These are phyloP conservation scores for Acrocephalus arundinaceus DNA, from an alignment of 2,113 vertebrate genomes.

Conservation along the genomic window DNA sequence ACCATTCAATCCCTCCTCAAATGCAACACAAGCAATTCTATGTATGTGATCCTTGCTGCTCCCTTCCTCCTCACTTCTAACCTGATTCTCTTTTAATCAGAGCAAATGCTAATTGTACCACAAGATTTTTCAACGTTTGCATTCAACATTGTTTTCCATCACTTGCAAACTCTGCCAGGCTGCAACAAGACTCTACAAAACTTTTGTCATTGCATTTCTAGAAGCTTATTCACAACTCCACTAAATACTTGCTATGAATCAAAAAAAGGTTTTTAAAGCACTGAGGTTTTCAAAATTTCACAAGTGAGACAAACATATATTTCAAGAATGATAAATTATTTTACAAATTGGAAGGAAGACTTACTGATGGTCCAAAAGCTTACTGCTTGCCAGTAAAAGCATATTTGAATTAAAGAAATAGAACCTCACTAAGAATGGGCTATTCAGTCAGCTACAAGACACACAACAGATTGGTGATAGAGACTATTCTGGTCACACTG, in stretches of 20 bases:
- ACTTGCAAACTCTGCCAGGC: not conserved
- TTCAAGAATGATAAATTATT: not conserved
- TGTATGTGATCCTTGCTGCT: not conserved
- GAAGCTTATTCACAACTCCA: not conserved
- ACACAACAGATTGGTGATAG: not conserved
- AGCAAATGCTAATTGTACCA: not conserved
- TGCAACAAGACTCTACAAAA: not conserved
- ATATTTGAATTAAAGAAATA: not conserved
- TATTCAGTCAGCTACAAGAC: not conserved
- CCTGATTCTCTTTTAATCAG: not conserved
- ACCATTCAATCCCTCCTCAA: not conserved
- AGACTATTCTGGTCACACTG: not conserved
- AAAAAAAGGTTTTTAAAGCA: not conserved
- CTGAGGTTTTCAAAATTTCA: not conserved
- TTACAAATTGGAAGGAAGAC: not conserved
- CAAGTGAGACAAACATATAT: not conserved
- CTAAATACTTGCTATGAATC: not conserved
- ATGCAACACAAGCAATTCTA: not conserved
- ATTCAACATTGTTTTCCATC: not conserved
- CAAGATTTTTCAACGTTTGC: not conserved
- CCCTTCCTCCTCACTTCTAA: not conserved
- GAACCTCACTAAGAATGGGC: not conserved
- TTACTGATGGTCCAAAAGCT: not conserved
- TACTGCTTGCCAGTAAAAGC: not conserved
- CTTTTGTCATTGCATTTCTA: not conserved